phyloP scores from a whole-genome alignment of 1,140 invertebrate species.

The Cherax destructor region DNA sequence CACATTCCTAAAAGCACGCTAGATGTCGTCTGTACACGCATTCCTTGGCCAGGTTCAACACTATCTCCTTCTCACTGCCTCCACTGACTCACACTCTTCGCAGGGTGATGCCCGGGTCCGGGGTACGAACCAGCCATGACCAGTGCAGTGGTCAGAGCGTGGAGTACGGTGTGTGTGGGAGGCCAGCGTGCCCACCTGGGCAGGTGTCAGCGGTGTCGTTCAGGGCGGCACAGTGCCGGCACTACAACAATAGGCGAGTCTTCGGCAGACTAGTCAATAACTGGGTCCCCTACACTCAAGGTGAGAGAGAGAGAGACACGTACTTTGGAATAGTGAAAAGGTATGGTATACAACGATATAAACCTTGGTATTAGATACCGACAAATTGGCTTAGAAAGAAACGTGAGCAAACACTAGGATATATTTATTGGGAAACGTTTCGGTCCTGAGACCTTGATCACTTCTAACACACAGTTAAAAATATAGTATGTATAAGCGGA shows the following conservation, averaged over 20 bases:
- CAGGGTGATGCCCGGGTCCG: slow-evolving; percentile 59
- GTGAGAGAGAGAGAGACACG: not conserved
- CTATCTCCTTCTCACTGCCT: not conserved
- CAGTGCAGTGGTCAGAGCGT: slow-evolving; percentile 34
- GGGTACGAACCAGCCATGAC: slow-evolving; percentile 48
- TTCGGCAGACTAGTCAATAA: slow-evolving; percentile 54
- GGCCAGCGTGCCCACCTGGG: not conserved
- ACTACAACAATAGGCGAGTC: slow-evolving; percentile 50
- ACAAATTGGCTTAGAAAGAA: no score
- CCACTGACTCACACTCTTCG: not conserved
- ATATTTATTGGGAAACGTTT: no score
- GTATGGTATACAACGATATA: no score
- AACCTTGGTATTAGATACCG: no score
- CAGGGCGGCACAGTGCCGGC: slow-evolving; percentile 39
- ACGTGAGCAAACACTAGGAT: no score
- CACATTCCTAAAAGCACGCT: no score
- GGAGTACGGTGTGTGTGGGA: slow-evolving; percentile 46
- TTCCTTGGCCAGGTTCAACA: no score
- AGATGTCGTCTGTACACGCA: no score
- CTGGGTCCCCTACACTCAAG: slow-evolving; percentile 55
- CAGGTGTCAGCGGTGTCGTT: slow-evolving; percentile 31
- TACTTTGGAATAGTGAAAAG: no score
- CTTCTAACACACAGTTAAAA: no score
- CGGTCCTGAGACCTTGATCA: no score
- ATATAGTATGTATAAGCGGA: no score